These are phyloP conservation scores for Papilio gigon DNA, from an alignment of 2,888 invertebrate species.

Conservation along the genomic window DNA sequence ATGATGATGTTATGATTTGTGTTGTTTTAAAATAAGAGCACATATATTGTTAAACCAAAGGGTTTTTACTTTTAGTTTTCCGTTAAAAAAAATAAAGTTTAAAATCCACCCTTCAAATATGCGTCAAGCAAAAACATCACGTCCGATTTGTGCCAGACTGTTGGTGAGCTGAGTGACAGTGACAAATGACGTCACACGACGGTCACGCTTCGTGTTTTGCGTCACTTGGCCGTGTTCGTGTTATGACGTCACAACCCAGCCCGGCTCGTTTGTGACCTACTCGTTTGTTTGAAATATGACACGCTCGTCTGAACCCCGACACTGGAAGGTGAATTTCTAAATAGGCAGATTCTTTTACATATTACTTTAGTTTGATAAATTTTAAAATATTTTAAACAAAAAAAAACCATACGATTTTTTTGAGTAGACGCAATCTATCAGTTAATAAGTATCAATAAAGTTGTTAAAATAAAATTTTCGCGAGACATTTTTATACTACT, in stretches of 20 bases:
- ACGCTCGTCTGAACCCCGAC: constrained; percentile 58
- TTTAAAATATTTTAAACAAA: not conserved
- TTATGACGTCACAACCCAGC: constrained; percentile 53
- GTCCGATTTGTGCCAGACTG: constrained; percentile 66
- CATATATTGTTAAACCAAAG: too few species aligned
- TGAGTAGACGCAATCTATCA: too few species aligned
- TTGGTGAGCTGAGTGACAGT: constrained; percentile 62
- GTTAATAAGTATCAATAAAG: too few species aligned
- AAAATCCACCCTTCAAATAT: constrained; percentile 39
- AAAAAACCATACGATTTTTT: too few species aligned
- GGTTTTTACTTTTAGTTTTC: constrained; percentile 10
- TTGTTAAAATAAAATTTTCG: too few species aligned
- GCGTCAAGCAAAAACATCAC: constrained; percentile 48
- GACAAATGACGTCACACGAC: constrained; percentile 71
- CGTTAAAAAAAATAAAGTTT: constrained; percentile 33
- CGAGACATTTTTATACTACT: too few species aligned
- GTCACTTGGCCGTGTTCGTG: constrained; percentile 55
- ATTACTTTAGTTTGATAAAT: not conserved
- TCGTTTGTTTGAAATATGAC: constrained; percentile 66
- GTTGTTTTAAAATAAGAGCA: too few species aligned
- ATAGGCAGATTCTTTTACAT: constrained; percentile 42
- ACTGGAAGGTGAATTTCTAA: constrained; percentile 62
- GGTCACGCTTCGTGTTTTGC: constrained; percentile 66
- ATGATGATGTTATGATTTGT: too few species aligned
- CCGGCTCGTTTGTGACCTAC: constrained; percentile 61